Evolutionary conservation across 2,888 invertebrate genomes (phyloP), one percentile per base, ranked within the genome.

Genomic region (Dryobotodes eremita): DNA sequence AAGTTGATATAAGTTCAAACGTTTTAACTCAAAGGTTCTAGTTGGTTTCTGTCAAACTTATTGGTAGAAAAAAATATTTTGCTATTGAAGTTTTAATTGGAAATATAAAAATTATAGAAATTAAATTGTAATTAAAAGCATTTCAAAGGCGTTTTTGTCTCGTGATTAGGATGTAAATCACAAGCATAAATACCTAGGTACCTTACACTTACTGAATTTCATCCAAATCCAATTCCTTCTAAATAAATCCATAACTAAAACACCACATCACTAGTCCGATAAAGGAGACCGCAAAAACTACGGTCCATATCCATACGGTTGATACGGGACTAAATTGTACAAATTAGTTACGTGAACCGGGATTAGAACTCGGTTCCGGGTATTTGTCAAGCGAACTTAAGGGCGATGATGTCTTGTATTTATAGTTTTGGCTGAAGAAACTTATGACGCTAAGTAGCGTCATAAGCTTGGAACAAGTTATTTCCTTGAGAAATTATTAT

Each of bases 251-350:
- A 79, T 66, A 85, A 11, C 62, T 13, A 50, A 36, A 46, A n/a
- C 46, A 13, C 42, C 42, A 64, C 83, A 82, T 71, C 81, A 79
- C 81, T 83, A 83, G 31, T 65, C 75, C 90, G 90, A 92, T 88
- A 86, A 86, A 91, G 90, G 89, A 79, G 85, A 85, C 89, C 89
- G 85, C 93, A 93, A 93, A 93, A 93, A 93, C 91, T 92, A 89
- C 76, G 86, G 84, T 83, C 89, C 90, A 91, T 92, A 91, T 84
- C 89, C 91, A 89, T 90, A 89, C 82, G 90, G 85, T 87, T 61
- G 85, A 85, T 82, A 82, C 74, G 86, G 76, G 89, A 90, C 93
- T 92, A 92, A 92, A 92, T 93, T 93, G 93, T 90, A 88, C 89
- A 91, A 92, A 93, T 93, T 92, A 92, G 91, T 91, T 90, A 88